Conservation (phyloP, 2,113 vertebrate species). For the human region GRCh38 chr7:33840001-33840500, state of each 20-base stretch:
- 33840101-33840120: background rate
- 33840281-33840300: background rate
- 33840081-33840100: background rate
- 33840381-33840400: background rate
- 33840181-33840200: background rate
- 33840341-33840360: background rate
- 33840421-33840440: background rate
- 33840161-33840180: background rate
- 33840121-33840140: background rate
- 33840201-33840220: slow-evolving; percentile 24
- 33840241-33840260: background rate
- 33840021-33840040: background rate
- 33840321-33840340: background rate
- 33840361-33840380: background rate
- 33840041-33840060: background rate
- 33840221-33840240: background rate
- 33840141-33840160: background rate
- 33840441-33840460: background rate
- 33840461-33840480: background rate
- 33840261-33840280: background rate
- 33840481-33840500: background rate
- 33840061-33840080: background rate
- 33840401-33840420: background rate
- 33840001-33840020: background rate
- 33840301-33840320: background rate